Conservation (phyloP, 2,797 vertebrate species). For the Florisuga fusca region DNA sequence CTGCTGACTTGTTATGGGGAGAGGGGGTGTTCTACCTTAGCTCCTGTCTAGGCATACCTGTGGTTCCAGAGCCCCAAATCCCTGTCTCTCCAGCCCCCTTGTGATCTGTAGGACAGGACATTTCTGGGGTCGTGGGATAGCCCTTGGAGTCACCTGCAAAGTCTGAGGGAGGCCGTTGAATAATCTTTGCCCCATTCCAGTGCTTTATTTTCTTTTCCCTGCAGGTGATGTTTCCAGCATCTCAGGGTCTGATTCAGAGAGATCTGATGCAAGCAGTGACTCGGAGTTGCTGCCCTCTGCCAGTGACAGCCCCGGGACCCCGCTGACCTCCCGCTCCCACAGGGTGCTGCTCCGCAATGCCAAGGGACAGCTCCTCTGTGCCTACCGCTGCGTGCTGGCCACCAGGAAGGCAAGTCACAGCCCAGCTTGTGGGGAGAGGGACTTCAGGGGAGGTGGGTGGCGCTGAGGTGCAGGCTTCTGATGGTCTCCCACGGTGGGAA, state of each 20-base stretch:
- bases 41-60: background rate
- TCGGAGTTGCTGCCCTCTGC: constrained; percentile 24
- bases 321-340: constrained; percentile 46
- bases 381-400: constrained; percentile 86
- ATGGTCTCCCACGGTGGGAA: background rate
- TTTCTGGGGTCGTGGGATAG: fast-evolving
- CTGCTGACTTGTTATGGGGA: background rate
- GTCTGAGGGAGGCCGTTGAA: background rate
- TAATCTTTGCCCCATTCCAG: background rate
- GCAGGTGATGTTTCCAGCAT: constrained; percentile 95
- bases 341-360: constrained; percentile 87
- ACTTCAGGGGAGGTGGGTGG: background rate
- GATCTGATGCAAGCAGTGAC: constrained; percentile 75
- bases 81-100: background rate
- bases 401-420: constrained; percentile 81
- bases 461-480: background rate
- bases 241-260: constrained; percentile 90
- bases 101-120: background rate
- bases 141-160: background rate
- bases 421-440: background rate
- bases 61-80: background rate
- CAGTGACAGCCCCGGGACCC: background rate
- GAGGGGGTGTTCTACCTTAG: background rate
- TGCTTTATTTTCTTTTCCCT: background rate
- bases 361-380: constrained; percentile 84